Evolutionary conservation across 2,797 vertebrate species (phyloP).

Genomic region (Urosaurus nigricauda): DNA sequence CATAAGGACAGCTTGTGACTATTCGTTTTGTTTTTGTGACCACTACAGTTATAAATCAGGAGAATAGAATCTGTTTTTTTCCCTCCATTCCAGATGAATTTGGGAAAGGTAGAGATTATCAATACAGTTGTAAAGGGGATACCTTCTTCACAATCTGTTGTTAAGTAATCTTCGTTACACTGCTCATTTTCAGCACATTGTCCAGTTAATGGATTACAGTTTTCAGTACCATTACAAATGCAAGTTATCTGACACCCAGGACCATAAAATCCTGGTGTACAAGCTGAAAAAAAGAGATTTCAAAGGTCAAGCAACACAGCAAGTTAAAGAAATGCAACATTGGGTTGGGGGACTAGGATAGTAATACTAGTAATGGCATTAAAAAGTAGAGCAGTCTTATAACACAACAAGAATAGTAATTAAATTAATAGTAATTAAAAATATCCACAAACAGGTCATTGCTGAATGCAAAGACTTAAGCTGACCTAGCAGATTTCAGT

Average conservation of each 20-base stretch:
- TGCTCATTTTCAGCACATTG: constrained; percentile 43
- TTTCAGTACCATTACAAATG: constrained; percentile 34
- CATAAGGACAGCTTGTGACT: too few species aligned
- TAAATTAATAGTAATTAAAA: not conserved
- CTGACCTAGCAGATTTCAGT: not conserved
- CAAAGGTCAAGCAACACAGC: not conserved
- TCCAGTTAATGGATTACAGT: constrained; percentile 47
- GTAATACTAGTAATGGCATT: too few species aligned
- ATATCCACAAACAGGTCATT: not conserved
- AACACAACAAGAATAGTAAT: not conserved
- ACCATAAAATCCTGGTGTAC: constrained; percentile 40
- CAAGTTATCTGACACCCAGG: constrained; percentile 9
- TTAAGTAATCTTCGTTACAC: constrained; percentile 27
- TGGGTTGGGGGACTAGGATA: too few species aligned
- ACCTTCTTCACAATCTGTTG: constrained; percentile 38
- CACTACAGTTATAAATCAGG: not conserved
- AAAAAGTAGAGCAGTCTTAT: not conserved
- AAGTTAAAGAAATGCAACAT: not conserved
- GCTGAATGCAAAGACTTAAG: not conserved
- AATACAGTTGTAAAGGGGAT: not conserved
- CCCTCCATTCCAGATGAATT: not conserved
- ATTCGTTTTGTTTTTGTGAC: too few species aligned
- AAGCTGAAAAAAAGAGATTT: constrained; percentile 24
- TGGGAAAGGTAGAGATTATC: not conserved
- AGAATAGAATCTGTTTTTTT: not conserved